Percentiles rank a stretch among this genome's conserved stretches.
These are phyloP conservation scores for Coturnix japonica DNA, from an alignment of 2,113 vertebrate species.

Conservation along the genomic window DNA sequence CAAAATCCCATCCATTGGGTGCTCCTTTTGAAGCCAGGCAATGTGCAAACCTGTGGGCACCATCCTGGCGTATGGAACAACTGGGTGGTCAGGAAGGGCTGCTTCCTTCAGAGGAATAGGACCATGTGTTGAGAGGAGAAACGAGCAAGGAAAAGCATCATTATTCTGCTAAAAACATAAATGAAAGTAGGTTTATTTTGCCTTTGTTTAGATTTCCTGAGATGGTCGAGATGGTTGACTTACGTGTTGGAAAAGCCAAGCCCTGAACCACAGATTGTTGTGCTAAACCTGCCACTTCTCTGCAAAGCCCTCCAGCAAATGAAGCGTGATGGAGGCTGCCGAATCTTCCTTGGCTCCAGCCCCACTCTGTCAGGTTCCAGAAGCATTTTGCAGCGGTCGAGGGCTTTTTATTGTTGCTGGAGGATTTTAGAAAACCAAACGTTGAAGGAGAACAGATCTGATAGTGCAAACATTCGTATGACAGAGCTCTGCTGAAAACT, in stretches of 20 bases:
- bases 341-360: background rate
- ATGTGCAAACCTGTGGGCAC: background rate
- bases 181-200: constrained; percentile 33
- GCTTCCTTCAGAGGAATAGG: background rate
- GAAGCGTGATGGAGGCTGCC: constrained; percentile 25
- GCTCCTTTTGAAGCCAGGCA: background rate
- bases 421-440: constrained; percentile 38
- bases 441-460: constrained; percentile 24
- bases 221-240: constrained; percentile 16
- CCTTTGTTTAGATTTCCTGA: constrained; percentile 20
- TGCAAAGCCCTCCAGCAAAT: constrained; percentile 40
- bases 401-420: background rate
- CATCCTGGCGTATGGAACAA: background rate
- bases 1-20: rapidly evolving
- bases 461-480: background rate
- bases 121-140: background rate
- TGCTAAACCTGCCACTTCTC: constrained; percentile 22
- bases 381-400: background rate
- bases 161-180: constrained; percentile 20
- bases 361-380: constrained; percentile 38
- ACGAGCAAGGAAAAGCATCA: rapidly evolving
- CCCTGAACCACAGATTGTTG: background rate
- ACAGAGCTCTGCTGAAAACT: constrained; percentile 20
- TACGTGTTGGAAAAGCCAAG: constrained; percentile 30
- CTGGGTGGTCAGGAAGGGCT: background rate